phyloP scores from a whole-genome alignment of 23 tunicate species.

The Oikopleura dioica region DNA sequence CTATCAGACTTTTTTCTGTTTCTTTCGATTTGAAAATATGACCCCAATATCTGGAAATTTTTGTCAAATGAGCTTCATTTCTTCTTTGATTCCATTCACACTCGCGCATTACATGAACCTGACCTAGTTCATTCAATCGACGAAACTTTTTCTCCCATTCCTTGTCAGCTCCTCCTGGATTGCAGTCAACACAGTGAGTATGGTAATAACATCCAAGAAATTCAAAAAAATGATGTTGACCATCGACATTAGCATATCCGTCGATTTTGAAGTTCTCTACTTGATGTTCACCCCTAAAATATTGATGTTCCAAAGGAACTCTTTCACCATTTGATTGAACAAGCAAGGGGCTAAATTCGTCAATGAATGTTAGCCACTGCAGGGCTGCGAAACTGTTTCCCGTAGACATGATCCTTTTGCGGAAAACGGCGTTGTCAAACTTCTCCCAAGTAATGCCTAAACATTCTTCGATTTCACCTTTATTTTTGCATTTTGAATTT shows the following conservation, averaged over 20 bases:
- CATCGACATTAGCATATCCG: not conserved
- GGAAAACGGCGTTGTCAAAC: not conserved
- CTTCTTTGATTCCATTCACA: not conserved
- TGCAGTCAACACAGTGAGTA: not conserved
- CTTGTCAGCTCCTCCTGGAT: not conserved
- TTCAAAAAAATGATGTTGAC: not conserved
- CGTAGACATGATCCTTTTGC: not conserved
- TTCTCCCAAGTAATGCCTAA: not conserved
- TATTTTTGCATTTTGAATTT: too few species aligned
- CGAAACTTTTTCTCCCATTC: not conserved
- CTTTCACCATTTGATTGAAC: not conserved
- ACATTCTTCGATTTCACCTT: too few species aligned
- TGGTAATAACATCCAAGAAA: constrained; percentile 5
- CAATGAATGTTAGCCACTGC: not conserved
- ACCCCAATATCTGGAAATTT: too few species aligned
- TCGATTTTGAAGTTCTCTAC: not conserved
- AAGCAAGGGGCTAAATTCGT: not conserved
- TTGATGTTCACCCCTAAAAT: not conserved
- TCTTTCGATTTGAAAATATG: not conserved
- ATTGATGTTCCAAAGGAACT: not conserved
- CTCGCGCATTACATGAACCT: not conserved
- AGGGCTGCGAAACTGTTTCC: not conserved
- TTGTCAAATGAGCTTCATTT: too few species aligned
- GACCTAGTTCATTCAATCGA: not conserved
- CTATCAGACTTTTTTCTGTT: not conserved